Percentiles rank a stretch among this genome's conserved stretches.
Conservation (phyloP, 1,140 invertebrate genomes). For the Trachelipus rathkii region DNA sequence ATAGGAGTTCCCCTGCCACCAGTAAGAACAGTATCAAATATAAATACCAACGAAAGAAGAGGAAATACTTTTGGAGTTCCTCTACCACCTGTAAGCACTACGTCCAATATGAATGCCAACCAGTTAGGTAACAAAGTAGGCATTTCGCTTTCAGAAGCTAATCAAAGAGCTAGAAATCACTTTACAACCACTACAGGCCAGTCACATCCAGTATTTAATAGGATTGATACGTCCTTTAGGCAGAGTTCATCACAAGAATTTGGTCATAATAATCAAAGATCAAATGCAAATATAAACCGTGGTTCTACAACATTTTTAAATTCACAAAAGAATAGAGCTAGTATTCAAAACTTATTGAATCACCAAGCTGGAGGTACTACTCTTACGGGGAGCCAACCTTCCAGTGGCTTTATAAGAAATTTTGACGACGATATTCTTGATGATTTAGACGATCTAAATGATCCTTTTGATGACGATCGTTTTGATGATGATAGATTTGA, state of each 20-base stretch:
- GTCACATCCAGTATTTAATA: too few relatives aligned
- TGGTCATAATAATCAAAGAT: not conserved
- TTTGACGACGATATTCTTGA: not conserved
- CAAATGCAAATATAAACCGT: not conserved
- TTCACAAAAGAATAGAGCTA: not conserved
- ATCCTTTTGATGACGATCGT: too few relatives aligned
- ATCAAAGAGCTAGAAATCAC: too few relatives aligned
- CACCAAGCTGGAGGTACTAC: not conserved
- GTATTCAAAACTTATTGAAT: not conserved
- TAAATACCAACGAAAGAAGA: not conserved
- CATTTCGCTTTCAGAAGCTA: too few relatives aligned
- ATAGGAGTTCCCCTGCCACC: not conserved
- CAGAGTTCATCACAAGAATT: not conserved
- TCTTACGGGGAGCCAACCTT: not conserved
- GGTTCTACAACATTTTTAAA: not conserved
- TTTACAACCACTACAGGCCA: too few relatives aligned
- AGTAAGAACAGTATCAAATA: not conserved
- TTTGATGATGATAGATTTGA: not conserved
- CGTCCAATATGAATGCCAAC: not conserved
- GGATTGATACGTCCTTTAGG: not conserved
- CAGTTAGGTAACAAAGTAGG: not conserved
- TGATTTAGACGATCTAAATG: not conserved
- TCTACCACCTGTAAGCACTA: not conserved
- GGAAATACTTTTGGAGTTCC: not conserved
- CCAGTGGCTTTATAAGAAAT: not conserved